A percentile compares a stretch with the other conserved stretches of the same genome.
phyloP scores from a whole-genome alignment of 2,113 vertebrate species.

The Onychorhynchus coronatus region DNA sequence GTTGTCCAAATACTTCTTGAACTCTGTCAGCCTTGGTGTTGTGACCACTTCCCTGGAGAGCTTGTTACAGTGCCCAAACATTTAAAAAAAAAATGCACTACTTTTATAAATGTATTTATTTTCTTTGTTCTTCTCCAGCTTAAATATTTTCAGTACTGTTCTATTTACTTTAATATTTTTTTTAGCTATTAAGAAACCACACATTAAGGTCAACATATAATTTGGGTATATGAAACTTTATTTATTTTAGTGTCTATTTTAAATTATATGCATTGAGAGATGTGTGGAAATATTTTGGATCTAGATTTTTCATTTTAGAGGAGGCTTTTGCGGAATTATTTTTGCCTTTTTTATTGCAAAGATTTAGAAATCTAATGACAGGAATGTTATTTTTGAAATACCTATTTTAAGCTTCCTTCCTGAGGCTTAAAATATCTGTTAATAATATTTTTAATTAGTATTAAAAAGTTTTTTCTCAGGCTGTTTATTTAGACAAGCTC shows the following conservation, averaged over 20 bases:
- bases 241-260: neutral
- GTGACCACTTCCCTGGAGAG: neutral
- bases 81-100: neutral
- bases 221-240: neutral
- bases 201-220: neutral
- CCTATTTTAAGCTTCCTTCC: neutral
- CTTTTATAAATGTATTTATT: neutral
- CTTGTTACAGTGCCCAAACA: neutral
- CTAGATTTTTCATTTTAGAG: neutral
- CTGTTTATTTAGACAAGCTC: neutral
- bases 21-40: neutral
- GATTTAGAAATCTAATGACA: neutral
- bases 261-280: neutral
- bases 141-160: neutral
- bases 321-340: neutral
- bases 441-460: neutral
- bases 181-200: neutral
- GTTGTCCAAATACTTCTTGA: neutral
- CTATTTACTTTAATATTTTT: neutral
- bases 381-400: neutral
- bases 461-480: neutral
- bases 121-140: neutral
- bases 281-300: neutral
- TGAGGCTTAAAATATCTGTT: neutral
- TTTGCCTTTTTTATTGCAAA: neutral